phyloP scores from a whole-genome alignment of 2,888 invertebrate genomes.

The Tachina lurida region DNA sequence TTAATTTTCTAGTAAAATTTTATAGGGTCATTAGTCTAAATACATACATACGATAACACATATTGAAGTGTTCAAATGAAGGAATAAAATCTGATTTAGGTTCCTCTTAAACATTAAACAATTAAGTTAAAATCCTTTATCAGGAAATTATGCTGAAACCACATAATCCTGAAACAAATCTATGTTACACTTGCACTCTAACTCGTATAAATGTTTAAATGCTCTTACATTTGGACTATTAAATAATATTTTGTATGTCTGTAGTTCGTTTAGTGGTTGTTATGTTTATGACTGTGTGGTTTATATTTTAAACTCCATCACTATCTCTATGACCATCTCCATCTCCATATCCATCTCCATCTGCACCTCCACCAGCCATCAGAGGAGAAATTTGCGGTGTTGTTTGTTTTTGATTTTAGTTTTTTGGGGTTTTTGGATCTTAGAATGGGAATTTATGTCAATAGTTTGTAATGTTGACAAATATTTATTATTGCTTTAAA shows the following conservation, averaged over 20 bases:
- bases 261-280: not conserved
- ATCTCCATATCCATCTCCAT: no score
- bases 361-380: no score
- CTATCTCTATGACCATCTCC: no score
- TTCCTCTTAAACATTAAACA: conserved; percentile 62
- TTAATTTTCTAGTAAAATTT: not conserved
- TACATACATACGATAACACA: not conserved
- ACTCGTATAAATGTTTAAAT: not conserved
- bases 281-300: not conserved
- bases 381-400: not conserved
- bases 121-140: conserved; percentile 65
- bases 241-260: conserved; percentile 5
- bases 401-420: conserved; percentile 25
- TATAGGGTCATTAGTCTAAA: not conserved
- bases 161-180: conserved; percentile 62
- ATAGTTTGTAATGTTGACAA: conserved; percentile 58
- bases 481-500: conserved; percentile 58
- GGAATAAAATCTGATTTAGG: conserved; percentile 54
- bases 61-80: not conserved
- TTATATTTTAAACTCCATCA: not conserved
- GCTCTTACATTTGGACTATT: conserved; percentile 6
- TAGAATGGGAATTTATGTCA: conserved; percentile 48
- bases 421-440: not conserved
- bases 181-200: conserved; percentile 28
- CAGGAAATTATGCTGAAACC: conserved; percentile 63